Evolutionary conservation across 2,113 vertebrate species (phyloP).

Genomic region (Trinectes maculatus): DNA sequence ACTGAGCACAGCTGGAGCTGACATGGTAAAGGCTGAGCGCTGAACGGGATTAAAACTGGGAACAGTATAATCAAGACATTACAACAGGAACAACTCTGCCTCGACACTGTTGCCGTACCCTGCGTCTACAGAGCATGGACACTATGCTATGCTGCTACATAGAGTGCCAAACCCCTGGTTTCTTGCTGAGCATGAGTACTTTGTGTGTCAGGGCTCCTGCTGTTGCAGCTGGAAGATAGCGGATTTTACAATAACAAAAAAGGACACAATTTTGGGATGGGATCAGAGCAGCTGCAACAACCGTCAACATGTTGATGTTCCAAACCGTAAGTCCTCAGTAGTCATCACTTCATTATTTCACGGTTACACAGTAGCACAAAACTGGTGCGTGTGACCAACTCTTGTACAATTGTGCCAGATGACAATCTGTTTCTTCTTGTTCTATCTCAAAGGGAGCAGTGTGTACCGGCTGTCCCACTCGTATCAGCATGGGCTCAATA

Average conservation of each 20-base stretch:
- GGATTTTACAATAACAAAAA: not conserved
- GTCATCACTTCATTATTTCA: too few species aligned
- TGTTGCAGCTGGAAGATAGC: not conserved
- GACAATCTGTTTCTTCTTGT: too few species aligned
- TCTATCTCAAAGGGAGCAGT: too few species aligned
- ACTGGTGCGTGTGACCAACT: too few species aligned
- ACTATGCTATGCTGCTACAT: not conserved
- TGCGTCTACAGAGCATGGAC: not conserved
- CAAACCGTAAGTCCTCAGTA: too few species aligned
- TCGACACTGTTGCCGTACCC: not conserved
- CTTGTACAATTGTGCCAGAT: not conserved
- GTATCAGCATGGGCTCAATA: too few species aligned
- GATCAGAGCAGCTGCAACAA: too few species aligned
- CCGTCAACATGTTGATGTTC: too few species aligned
- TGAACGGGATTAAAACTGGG: conserved; percentile 41
- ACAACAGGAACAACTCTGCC: conserved; percentile 36
- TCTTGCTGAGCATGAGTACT: not conserved
- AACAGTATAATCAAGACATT: conserved; percentile 46
- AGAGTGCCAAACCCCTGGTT: too few species aligned
- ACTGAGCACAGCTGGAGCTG: conserved; percentile 67
- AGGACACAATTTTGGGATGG: too few species aligned
- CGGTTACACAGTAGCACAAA: too few species aligned
- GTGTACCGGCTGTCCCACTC: too few species aligned
- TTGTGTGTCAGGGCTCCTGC: conserved; percentile 17
- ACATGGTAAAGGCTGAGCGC: conserved; percentile 39